Evolutionary conservation across 2,888 invertebrate species (phyloP).

Genomic region (Crepidodera aurea): DNA sequence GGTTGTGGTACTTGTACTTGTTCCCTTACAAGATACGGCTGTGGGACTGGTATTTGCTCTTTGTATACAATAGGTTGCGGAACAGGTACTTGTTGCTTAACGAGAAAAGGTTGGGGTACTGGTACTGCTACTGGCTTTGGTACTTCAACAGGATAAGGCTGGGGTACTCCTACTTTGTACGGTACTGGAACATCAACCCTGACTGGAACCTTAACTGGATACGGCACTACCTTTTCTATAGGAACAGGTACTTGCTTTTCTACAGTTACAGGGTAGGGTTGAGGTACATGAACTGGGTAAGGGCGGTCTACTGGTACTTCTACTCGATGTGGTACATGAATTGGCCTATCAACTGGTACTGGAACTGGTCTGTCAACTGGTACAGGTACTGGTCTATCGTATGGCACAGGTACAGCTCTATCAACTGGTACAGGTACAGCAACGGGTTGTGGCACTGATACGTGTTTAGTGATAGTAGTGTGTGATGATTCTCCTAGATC

Average conservation of each 20-base stretch:
- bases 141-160: constrained; percentile 60
- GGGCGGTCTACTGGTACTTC: constrained; percentile 64
- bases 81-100: constrained; percentile 48
- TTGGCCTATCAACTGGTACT: constrained; percentile 63
- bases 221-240: constrained; percentile 65
- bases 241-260: constrained; percentile 65
- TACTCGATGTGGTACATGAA: constrained; percentile 60
- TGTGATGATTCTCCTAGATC: constrained; percentile 1
- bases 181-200: constrained; percentile 56
- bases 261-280: constrained; percentile 63
- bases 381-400: constrained; percentile 55
- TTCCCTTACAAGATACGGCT: not conserved
- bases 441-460: not conserved
- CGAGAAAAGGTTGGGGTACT: constrained; percentile 61
- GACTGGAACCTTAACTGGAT: constrained; percentile 60
- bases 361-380: not conserved
- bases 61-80: not conserved
- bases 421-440: constrained; percentile 59
- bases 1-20: constrained; percentile 2
- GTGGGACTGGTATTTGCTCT: not conserved
- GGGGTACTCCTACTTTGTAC: constrained; percentile 54
- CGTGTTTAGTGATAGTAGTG: not conserved
- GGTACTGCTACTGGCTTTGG: constrained; percentile 63
- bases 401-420: constrained; percentile 61
- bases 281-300: constrained; percentile 61